These are phyloP conservation scores for Lota lota DNA, from an alignment of 2,113 vertebrate genomes.

Conservation along the genomic window DNA sequence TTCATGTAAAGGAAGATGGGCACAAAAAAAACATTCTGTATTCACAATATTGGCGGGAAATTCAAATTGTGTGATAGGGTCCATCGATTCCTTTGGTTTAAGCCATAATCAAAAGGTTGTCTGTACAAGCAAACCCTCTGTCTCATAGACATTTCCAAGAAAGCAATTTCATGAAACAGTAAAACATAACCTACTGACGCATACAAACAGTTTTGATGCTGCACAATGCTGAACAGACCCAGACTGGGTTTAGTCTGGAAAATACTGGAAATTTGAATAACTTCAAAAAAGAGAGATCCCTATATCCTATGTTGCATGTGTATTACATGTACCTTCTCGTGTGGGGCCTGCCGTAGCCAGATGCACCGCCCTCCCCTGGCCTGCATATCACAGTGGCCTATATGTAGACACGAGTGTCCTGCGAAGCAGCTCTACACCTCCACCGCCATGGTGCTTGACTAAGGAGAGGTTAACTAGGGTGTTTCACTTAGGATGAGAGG, in stretches of 20 bases:
- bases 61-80: too few relatives aligned
- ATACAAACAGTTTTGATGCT: too few relatives aligned
- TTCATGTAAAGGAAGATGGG: background rate
- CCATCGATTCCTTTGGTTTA: too few relatives aligned
- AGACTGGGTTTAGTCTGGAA: background rate
- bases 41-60: too few relatives aligned
- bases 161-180: background rate
- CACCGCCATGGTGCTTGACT: too few relatives aligned
- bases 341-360: conserved; percentile 1
- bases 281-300: background rate
- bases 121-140: background rate
- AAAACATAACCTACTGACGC: too few relatives aligned
- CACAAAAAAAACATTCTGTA: too few relatives aligned
- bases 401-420: background rate
- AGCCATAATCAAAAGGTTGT: too few relatives aligned
- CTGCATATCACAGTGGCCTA: conserved; percentile 10
- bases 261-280: background rate
- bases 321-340: background rate
- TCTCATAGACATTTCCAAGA: background rate
- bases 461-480: too few relatives aligned
- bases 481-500: too few relatives aligned
- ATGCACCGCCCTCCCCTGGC: conserved; percentile 4
- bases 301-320: background rate
- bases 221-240: too few relatives aligned
- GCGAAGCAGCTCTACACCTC: too few relatives aligned